phyloP scores from a whole-genome alignment of 2,888 invertebrate species.

The Drosophila recens region DNA sequence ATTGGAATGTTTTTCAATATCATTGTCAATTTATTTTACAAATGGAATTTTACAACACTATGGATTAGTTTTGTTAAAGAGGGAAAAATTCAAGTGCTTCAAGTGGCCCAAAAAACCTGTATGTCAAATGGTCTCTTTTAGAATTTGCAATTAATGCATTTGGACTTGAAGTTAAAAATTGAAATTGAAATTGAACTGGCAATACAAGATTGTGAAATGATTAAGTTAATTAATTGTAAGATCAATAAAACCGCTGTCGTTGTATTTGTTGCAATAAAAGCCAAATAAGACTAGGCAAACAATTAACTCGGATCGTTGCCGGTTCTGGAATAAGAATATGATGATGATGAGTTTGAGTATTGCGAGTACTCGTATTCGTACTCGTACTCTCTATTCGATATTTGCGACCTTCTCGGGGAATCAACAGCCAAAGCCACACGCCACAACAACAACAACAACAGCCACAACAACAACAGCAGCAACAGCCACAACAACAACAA shows the following conservation, averaged over 20 bases:
- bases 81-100: too few relatives aligned
- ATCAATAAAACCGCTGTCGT: slow-evolving; percentile 35
- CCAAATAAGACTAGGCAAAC: slow-evolving; percentile 29
- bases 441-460: slow-evolving; percentile 35
- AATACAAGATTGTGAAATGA: slow-evolving; percentile 32
- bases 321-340: slow-evolving; percentile 14
- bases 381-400: slow-evolving; percentile 1
- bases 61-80: not conserved
- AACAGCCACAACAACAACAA: slow-evolving; percentile 7
- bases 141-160: slow-evolving; percentile 22
- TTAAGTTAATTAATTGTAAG: slow-evolving; percentile 31
- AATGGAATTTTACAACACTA: slow-evolving; percentile 2
- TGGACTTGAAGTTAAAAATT: not conserved
- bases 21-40: not conserved
- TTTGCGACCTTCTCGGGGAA: slow-evolving; percentile 44
- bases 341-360: slow-evolving; percentile 9
- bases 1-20: not conserved
- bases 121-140: not conserved
- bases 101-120: slow-evolving; percentile 1
- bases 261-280: slow-evolving; percentile 17
- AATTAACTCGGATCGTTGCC: slow-evolving; percentile 30
- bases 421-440: slow-evolving; percentile 45
- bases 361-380: not conserved
- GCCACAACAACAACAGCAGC: slow-evolving; percentile 26
- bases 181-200: slow-evolving; percentile 20